Evolutionary conservation across 2,797 vertebrate species (phyloP).

Genomic region (Anguilla anguilla): DNA sequence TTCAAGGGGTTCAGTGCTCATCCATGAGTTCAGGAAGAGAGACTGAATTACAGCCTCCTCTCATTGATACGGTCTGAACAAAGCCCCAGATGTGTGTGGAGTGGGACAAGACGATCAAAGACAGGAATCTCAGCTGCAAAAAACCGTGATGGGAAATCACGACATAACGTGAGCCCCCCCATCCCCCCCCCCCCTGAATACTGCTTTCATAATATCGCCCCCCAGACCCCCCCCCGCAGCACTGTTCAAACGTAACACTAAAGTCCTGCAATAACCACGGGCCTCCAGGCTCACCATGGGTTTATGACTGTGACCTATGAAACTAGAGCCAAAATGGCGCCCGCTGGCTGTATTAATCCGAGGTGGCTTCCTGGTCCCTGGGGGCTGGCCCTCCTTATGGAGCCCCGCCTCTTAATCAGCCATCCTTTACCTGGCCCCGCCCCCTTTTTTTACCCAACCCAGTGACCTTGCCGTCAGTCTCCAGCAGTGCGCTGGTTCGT

Average conservation of each 20-base stretch:
- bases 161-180: not conserved
- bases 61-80: not conserved
- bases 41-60: constrained; percentile 6
- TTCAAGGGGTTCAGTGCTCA: constrained; percentile 22
- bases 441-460: not conserved
- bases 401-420: not conserved
- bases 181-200: no score
- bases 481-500: not conserved
- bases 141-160: not conserved
- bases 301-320: not conserved
- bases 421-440: not conserved
- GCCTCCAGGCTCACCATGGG: not conserved
- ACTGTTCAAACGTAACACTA: not conserved
- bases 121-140: not conserved
- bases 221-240: not conserved
- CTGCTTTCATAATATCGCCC: not conserved
- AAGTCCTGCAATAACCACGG: not conserved
- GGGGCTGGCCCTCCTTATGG: not conserved
- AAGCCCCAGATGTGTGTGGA: not conserved
- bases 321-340: not conserved
- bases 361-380: not conserved
- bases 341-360: not conserved
- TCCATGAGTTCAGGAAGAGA: not conserved
- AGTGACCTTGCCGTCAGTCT: not conserved
- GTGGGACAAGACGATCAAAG: not conserved